These are phyloP conservation scores for Saccostrea echinata DNA, from an alignment of 1,140 invertebrate genomes.

Conservation along the genomic window DNA sequence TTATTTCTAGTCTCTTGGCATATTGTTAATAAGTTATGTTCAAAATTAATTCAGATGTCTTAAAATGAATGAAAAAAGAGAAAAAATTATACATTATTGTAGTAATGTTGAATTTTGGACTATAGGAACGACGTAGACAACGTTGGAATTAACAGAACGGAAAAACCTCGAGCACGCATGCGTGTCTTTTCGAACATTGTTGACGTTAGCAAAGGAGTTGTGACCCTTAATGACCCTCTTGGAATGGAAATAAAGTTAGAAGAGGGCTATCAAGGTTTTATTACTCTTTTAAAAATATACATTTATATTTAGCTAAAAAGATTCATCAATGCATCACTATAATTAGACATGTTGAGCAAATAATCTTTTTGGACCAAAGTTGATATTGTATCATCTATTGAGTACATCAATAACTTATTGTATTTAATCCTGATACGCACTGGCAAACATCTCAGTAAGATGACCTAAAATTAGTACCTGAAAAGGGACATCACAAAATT, in stretches of 20 bases:
- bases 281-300: slow-evolving; percentile 11
- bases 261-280: slow-evolving; percentile 55
- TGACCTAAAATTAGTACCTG: neutral
- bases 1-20: no score
- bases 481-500: no score
- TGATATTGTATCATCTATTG: neutral
- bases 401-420: neutral
- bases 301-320: neutral
- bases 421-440: neutral
- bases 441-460: neutral
- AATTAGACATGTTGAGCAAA: neutral
- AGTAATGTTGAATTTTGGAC: neutral
- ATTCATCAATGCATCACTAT: no score
- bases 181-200: slow-evolving; percentile 37
- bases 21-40: no score
- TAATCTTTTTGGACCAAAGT: neutral
- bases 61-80: no score
- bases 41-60: no score
- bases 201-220: slow-evolving; percentile 39
- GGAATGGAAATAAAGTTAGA: slow-evolving; percentile 54
- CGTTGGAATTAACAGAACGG: slow-evolving; percentile 54
- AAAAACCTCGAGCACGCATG: slow-evolving; percentile 55
- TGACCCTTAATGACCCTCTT: slow-evolving; percentile 53
- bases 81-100: no score
- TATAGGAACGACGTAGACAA: slow-evolving; percentile 25